Evolutionary conservation across 2,113 vertebrate species (phyloP), one percentile per base, ranked within the genome.

Genomic region (Bostrychus sinensis): DNA sequence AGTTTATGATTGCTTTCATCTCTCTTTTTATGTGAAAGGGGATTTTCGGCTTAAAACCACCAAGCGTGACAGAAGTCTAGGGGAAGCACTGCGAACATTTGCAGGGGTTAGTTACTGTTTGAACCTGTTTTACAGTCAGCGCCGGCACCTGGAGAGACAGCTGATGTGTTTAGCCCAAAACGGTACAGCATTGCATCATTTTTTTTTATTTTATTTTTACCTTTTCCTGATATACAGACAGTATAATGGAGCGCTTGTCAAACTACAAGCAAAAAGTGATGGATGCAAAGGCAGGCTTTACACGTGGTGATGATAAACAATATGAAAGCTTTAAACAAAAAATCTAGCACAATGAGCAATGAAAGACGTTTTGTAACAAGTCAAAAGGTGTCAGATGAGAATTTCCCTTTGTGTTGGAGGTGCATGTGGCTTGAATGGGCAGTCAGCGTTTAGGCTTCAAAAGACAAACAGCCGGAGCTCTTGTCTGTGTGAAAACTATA

Each of bases 391-490:
- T 79, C 71, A 66, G 80, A 72, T 78, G 67, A 82, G 77, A 79
- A 64, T 82, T 79, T 81, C 72, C 30, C 76, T 84, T 77, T 80
- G 75, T 80, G 69, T 67, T 51, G 2, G 19, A 62, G 23, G 51
- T 70, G 70, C 72, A 64, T 78, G 75, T 43, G 59, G 74, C 62
- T 70, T 81, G 66, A 85, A 89, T 75, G 73, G 72, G 72, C 77
- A 70, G 82, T 77, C 84, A 77, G 81, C 83, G 77, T 85, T 85
- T 78, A 72, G 64, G 71, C 62, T 80, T 76, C 46, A 87, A 78
- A 85, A 82, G 72, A 86, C 22, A 88, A 88, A 80, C 82, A 87
- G 80, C 55, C 76, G 56, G 70, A 81, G 75, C 76, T 85, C 68
- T 75, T 55, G 81, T 66, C 71, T 77, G 73, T 81, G 75, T 87